Evolutionary conservation across 2,113 vertebrate genomes (phyloP).

Genomic region (Tiliqua scincoides): DNA sequence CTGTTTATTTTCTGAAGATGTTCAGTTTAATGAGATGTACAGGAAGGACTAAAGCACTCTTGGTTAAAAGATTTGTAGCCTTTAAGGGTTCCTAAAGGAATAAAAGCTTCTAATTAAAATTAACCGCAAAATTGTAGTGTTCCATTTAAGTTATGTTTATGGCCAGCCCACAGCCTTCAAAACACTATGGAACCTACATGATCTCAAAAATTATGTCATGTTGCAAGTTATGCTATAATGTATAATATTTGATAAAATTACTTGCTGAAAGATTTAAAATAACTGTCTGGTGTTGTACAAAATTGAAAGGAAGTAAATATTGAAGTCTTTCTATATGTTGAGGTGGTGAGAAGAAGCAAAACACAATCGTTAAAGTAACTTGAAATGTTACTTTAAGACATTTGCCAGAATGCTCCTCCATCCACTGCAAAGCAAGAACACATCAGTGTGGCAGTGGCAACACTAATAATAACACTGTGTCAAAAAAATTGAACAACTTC

Average conservation of each 20-base stretch:
- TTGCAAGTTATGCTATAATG: conserved; percentile 35
- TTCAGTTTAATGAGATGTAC: conserved; percentile 31
- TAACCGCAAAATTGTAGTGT: conserved; percentile 28
- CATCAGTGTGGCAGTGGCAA: no score
- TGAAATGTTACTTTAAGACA: no score
- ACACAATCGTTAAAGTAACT: conserved; percentile 35
- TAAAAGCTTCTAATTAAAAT: conserved; percentile 41
- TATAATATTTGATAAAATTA: conserved; percentile 25
- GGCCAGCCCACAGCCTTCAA: conserved; percentile 21
- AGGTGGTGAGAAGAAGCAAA: background rate
- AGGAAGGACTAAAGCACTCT: conserved; percentile 21
- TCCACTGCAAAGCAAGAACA: no score
- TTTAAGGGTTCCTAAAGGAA: conserved; percentile 49
- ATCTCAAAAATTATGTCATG: background rate
- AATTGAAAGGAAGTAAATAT: conserved; percentile 32
- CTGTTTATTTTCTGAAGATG: conserved; percentile 56
- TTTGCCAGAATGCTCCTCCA: no score
- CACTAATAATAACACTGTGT: no score
- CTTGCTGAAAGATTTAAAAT: conserved; percentile 46
- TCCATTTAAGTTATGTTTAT: conserved; percentile 47
- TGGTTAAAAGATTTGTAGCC: conserved; percentile 44
- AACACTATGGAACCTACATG: conserved; percentile 19
- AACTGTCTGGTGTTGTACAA: conserved; percentile 27
- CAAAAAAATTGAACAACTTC: no score
- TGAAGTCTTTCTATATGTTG: conserved; percentile 24